Conservation (phyloP, 2,797 vertebrate species). For the Sebastes paucispinis region DNA sequence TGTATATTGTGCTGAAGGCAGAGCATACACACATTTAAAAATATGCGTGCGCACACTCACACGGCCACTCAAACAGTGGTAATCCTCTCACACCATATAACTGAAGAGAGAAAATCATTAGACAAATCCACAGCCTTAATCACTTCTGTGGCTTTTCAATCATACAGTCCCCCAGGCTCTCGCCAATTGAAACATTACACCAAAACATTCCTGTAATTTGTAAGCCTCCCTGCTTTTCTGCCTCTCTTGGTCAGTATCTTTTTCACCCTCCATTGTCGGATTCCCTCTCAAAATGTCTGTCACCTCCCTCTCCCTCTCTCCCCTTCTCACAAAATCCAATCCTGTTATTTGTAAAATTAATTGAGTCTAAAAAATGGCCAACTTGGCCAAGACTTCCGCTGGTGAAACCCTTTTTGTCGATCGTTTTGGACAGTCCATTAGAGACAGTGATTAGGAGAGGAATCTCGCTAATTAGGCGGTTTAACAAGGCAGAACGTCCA, state of each 20-base stretch:
- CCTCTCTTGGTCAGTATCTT: conserved; percentile 1
- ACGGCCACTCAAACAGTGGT: background rate
- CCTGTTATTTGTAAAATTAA: conserved; percentile 39
- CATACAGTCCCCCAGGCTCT: conserved; percentile 40
- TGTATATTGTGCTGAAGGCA: background rate
- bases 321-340: background rate
- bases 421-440: conserved; percentile 69
- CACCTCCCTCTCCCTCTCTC: conserved; percentile 1
- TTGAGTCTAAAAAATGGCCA: conserved; percentile 59
- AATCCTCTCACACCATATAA: conserved; percentile 25
- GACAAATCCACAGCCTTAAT: conserved; percentile 62
- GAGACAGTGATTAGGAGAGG: conserved; percentile 54
- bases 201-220: conserved; percentile 46
- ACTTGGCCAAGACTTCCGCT: conserved; percentile 28
- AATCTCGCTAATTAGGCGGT: conserved; percentile 63
- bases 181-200: conserved; percentile 50
- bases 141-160: conserved; percentile 51
- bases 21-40: background rate
- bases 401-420: conserved; percentile 53
- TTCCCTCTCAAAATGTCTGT: background rate
- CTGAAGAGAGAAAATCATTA: conserved; percentile 53
- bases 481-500: conserved; percentile 63
- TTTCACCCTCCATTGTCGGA: background rate
- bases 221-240: background rate
- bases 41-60: background rate